Percentiles rank a stretch among this genome's conserved stretches.
Evolutionary conservation across 2,113 vertebrate species (phyloP).

Genomic region (Hassar affinis): DNA sequence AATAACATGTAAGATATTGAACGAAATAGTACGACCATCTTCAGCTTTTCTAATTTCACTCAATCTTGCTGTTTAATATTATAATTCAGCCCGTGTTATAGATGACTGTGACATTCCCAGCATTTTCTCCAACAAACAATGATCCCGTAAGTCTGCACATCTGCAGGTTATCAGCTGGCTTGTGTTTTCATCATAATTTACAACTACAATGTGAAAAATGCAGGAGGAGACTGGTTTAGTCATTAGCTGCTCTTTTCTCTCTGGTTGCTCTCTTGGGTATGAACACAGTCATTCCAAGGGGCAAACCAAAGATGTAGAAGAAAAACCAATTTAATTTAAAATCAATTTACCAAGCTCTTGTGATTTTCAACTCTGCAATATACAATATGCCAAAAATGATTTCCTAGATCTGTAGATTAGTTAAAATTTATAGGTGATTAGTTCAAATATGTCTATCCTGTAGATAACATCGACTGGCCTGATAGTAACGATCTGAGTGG

Average conservation of each 20-base stretch:
- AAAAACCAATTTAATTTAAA: too few species aligned
- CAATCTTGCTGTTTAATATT: not conserved
- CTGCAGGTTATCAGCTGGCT: slow-evolving; percentile 16
- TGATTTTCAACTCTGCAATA: not conserved
- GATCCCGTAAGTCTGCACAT: slow-evolving; percentile 5
- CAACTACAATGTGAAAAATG: slow-evolving; percentile 18
- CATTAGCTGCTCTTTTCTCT: slow-evolving; percentile 39
- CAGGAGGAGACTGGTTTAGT: slow-evolving; percentile 44
- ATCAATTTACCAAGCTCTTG: slow-evolving; percentile 6
- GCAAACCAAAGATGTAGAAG: slow-evolving; percentile 30
- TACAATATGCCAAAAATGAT: slow-evolving; percentile 10
- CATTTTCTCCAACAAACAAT: not conserved
- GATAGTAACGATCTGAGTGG: not conserved
- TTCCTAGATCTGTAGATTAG: slow-evolving; percentile 16
- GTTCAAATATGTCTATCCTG: slow-evolving; percentile 23
- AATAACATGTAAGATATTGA: not conserved
- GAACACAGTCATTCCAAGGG: slow-evolving; percentile 41
- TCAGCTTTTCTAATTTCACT: not conserved
- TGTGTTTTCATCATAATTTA: slow-evolving; percentile 35
- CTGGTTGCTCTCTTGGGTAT: slow-evolving; percentile 39
- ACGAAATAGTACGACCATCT: not conserved
- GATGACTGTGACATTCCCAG: not conserved
- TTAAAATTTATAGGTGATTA: slow-evolving; percentile 13
- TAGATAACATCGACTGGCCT: slow-evolving; percentile 13
- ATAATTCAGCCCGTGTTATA: not conserved